Percentiles rank a stretch among this genome's conserved stretches.
Evolutionary conservation across 2,888 invertebrate genomes (phyloP).

Genomic region (Crossocerus cetratus): DNA sequence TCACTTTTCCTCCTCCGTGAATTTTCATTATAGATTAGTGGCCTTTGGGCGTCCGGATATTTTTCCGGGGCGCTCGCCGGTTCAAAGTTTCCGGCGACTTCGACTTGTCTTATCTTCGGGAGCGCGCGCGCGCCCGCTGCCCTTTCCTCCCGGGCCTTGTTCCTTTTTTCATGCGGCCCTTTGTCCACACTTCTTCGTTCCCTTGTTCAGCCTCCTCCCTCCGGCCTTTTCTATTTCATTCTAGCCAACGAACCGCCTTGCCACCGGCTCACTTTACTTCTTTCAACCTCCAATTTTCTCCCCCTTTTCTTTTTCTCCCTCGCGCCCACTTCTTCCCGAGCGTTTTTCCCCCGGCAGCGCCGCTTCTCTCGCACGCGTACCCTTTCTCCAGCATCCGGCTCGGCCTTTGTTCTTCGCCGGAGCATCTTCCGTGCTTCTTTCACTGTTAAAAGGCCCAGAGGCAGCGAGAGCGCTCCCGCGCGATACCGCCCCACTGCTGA

Average conservation of each 20-base stretch:
- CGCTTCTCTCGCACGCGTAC: not conserved
- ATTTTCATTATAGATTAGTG: conserved; percentile 44
- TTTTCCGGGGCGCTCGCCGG: conserved; percentile 53
- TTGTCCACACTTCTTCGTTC: conserved; percentile 31
- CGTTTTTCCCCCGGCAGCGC: not conserved
- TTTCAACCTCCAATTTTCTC: conserved; percentile 43
- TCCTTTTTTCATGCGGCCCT: conserved; percentile 29
- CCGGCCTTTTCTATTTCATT: conserved; percentile 30
- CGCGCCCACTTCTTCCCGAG: not conserved
- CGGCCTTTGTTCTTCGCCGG: conserved; percentile 39
- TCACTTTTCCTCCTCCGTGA: conserved; percentile 1
- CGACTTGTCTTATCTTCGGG: conserved; percentile 28
- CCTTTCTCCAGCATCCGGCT: conserved; percentile 34
- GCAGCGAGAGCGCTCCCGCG: not conserved
- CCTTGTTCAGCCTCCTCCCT: conserved; percentile 15
- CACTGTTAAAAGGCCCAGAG: conserved; percentile 21
- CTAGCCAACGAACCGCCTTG: conserved; percentile 33
- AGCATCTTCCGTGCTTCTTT: conserved; percentile 33
- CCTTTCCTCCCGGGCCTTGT: conserved; percentile 7
- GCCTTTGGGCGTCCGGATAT: conserved; percentile 51
- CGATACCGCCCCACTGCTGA: conserved; percentile 21
- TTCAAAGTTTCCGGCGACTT: conserved; percentile 45
- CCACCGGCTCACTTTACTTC: conserved; percentile 30
- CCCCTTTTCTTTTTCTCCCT: not conserved
- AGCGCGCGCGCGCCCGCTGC: too few species aligned